phyloP scores from a whole-genome alignment of 2,113 vertebrate genomes.

The Brienomyrus longianalis region DNA sequence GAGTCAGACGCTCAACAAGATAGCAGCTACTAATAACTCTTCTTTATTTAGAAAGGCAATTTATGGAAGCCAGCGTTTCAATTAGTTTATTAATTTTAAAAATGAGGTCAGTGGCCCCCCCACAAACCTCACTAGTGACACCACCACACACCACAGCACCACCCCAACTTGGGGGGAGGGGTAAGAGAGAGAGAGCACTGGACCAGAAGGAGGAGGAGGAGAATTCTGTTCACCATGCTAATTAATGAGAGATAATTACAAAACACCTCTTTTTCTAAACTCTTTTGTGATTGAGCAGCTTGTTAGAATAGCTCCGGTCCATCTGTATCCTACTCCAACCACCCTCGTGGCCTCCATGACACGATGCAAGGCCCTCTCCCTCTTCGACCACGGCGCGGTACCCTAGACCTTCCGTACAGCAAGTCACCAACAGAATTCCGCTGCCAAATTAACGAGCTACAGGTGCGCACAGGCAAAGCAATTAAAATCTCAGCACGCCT shows the following conservation, averaged over 20 bases:
- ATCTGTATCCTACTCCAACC: not conserved
- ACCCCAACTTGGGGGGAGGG: not conserved
- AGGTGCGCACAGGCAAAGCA: conserved; percentile 18
- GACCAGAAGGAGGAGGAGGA: not conserved
- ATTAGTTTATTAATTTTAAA: not conserved
- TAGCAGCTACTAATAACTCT: not conserved
- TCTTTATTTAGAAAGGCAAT: not conserved
- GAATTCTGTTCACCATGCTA: not conserved
- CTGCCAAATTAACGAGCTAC: conserved; percentile 11
- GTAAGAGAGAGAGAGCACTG: not conserved
- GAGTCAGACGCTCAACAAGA: not conserved
- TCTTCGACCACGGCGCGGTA: no score
- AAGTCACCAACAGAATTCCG: conserved; percentile 15
- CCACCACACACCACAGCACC: not conserved
- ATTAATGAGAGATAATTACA: not conserved
- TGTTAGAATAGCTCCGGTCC: not conserved
- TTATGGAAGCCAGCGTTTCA: not conserved
- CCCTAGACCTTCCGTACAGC: not conserved
- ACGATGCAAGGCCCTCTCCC: not conserved
- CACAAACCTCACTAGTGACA: not conserved
- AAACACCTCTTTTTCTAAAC: not conserved
- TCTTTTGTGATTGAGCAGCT: not conserved
- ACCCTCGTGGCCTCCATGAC: not conserved
- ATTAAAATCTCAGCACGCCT: conserved; percentile 1
- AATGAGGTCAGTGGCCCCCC: not conserved